Percentiles rank a stretch among this genome's conserved stretches.
These are phyloP conservation scores for Puntigrus tetrazona DNA, from an alignment of 2,113 vertebrate genomes.

Conservation along the genomic window DNA sequence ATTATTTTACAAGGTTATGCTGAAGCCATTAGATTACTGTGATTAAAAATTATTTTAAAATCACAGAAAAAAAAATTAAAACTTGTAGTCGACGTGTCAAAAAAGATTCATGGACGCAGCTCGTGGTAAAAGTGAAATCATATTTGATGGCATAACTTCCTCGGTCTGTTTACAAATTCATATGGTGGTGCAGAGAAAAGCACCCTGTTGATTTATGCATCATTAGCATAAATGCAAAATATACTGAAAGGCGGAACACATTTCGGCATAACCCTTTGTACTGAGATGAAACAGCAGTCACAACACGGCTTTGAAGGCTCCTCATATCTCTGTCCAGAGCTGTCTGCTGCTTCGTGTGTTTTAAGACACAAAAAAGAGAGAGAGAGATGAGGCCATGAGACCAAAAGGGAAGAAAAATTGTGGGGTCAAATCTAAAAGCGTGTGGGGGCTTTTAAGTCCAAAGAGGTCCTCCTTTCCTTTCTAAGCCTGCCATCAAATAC, in stretches of 20 bases:
- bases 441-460: conserved; percentile 51
- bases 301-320: conserved; percentile 59
- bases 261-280: conserved; percentile 58
- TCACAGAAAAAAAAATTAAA: not conserved
- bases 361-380: conserved; percentile 59
- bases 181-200: conserved; percentile 39
- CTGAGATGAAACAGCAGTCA: conserved; percentile 60
- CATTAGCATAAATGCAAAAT: conserved; percentile 63
- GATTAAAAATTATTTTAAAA: not conserved
- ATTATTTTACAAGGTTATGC: not conserved
- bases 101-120: not conserved
- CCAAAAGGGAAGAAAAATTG: conserved; percentile 46
- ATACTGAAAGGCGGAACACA: conserved; percentile 53
- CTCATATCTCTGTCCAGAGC: conserved; percentile 59
- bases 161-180: conserved; percentile 49
- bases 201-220: conserved; percentile 57
- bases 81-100: not conserved
- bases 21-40: not conserved
- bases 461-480: conserved; percentile 31
- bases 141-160: conserved; percentile 23
- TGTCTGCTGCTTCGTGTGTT: conserved; percentile 52
- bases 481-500: conserved; percentile 52
- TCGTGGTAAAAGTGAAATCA: not conserved
- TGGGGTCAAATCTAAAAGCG: conserved; percentile 61
- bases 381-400: conserved; percentile 50